phyloP scores from a whole-genome alignment of 2,797 vertebrate species.

The Clamator glandarius region DNA sequence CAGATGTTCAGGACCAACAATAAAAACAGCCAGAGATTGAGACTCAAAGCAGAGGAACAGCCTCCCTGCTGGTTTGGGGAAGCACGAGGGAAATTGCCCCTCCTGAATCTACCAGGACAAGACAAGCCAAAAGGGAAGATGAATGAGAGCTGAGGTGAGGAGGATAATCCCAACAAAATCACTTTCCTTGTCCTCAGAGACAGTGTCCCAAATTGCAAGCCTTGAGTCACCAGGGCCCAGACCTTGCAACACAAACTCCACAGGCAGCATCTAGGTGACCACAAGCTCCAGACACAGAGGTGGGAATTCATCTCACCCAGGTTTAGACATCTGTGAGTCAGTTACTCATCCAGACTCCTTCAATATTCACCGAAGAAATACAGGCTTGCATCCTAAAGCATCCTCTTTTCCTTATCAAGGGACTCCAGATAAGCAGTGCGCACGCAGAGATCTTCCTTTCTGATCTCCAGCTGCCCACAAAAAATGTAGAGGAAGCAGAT shows the following conservation, averaged over 20 bases:
- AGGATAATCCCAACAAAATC: not conserved
- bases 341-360: not conserved
- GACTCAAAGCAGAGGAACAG: not conserved
- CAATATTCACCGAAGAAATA: not conserved
- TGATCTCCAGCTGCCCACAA: not conserved
- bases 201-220: not conserved
- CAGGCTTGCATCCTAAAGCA: not conserved
- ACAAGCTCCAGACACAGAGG: not conserved
- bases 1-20: not conserved
- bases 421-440: accelerated
- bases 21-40: not conserved
- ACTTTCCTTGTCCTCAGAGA: not conserved
- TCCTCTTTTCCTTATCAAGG: not conserved
- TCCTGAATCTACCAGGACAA: not conserved
- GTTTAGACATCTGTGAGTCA: not conserved
- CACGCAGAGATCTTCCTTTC: not conserved
- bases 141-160: not conserved
- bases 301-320: not conserved
- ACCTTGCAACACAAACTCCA: not conserved
- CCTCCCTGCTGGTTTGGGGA: not conserved
- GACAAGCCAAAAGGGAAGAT: not conserved
- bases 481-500: not conserved
- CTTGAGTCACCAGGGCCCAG: not conserved
- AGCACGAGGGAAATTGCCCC: accelerated
- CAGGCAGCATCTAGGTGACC: not conserved